Base-by-base conservation (phyloP, 2,888 invertebrate species). In the Tridacna crocea region DNA sequence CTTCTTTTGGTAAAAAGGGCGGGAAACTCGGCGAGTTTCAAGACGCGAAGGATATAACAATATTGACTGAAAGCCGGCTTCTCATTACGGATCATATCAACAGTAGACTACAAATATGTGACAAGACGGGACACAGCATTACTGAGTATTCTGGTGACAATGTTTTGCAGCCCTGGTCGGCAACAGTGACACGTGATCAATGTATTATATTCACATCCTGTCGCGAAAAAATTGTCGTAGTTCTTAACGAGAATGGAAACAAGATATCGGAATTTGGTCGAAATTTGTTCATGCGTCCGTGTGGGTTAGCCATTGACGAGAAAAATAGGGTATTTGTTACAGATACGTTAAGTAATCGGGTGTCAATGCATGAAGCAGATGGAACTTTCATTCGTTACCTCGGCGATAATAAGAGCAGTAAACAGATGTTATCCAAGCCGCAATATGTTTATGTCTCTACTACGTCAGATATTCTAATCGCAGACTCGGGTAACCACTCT, bases 401-500 rank as follows among this genome's bases (percentile, higher is more conserved):
- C 3, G 94, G 91, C 89, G 89, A 94, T 48, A 88, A 94, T 17
- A 94, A 94, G 11, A 92, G 90, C 65, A 92, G 92, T 17, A 92
- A 93, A 66, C 92, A 94, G 22, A 93, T 94, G 82, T 94, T 95
- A 83, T 94, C 94, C 55, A 95, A 94, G 60, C 95, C 95, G 3
- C 94, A 95, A 80, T 95, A 95, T 85, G 94, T 95, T 10, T 94
- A 95, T 19, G 93, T 95, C 51, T 94, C 94, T 77, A 91, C 92
- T 61, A 92, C 90, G 74, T 94, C 94, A 19, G 88, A 91, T 22
- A 94, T 95, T 70, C 92, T 95, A 48, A 93, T 95, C 11, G 94
- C 95, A 4, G 95, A 95, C 90, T 95, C 95, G 82, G 95, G 95
- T 84, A 95, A 95, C 89, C 95, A 95, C 88, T 94, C 93, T 79